phyloP scores from a whole-genome alignment of 2,797 vertebrate species.

The Notoglanidium macrostoma region DNA sequence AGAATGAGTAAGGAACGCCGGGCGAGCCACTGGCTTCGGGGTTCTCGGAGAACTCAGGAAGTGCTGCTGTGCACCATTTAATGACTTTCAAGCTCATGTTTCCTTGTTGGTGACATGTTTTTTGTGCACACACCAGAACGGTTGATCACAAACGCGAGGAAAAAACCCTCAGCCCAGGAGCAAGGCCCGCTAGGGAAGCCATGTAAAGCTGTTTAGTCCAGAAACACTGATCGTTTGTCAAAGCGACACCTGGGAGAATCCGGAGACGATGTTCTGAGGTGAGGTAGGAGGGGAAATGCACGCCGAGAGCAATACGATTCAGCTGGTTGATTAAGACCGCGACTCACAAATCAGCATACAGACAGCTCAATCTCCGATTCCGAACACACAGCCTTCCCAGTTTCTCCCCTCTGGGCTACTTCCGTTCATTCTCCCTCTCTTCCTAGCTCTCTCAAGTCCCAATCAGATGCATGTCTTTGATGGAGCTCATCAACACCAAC shows the following conservation, averaged over 20 bases:
- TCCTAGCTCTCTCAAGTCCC: conserved; percentile 43
- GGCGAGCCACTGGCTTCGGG: background rate
- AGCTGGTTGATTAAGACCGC: conserved; percentile 59
- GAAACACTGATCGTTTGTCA: conserved; percentile 54
- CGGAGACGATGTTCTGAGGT: conserved; percentile 42
- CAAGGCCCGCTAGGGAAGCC: conserved; percentile 9
- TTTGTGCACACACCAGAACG: conserved; percentile 15
- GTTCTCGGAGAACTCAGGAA: conserved; percentile 16
- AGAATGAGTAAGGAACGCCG: background rate
- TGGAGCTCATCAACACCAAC: conserved; percentile 53
- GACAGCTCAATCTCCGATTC: conserved; percentile 58
- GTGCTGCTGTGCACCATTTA: conserved; percentile 30
- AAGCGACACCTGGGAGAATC: conserved; percentile 48
- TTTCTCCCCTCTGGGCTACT: conserved; percentile 26
- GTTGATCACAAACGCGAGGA: conserved; percentile 15
- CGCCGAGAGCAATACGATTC: conserved; percentile 45
- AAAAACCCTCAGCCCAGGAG: conserved; percentile 12
- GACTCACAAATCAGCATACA: conserved; percentile 57
- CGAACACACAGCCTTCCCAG: conserved; percentile 38
- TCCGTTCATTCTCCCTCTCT: background rate
- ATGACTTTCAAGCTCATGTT: conserved; percentile 34
- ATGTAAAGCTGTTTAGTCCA: conserved; percentile 45
- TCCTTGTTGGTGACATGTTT: conserved; percentile 25
- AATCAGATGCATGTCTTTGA: conserved; percentile 58
- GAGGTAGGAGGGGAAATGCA: conserved; percentile 14